Conservation (phyloP, 2,888 invertebrate species). For the Augiades crinisus region DNA sequence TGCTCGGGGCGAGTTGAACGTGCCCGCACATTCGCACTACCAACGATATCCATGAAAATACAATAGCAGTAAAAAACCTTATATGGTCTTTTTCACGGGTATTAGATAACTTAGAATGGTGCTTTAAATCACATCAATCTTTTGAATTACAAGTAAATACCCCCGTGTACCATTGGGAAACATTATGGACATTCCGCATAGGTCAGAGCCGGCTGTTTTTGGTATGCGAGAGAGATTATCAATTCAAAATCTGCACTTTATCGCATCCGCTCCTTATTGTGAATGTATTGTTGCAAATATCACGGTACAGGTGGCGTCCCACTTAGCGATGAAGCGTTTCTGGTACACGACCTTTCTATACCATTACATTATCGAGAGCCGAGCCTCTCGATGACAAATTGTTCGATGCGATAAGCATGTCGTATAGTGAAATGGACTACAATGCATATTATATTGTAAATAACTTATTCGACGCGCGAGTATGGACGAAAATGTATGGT, state of each 20-base stretch:
- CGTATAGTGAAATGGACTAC: conserved; percentile 10
- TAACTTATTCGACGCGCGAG: conserved; percentile 20
- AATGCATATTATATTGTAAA: conserved; percentile 16
- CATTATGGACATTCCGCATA: conserved; percentile 22
- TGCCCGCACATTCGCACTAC: conserved; percentile 54
- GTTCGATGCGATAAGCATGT: conserved; percentile 18
- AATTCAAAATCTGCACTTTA: conserved; percentile 21
- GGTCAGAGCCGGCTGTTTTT: conserved; percentile 19
- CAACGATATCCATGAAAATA: conserved; percentile 42
- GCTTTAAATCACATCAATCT: conserved; percentile 26
- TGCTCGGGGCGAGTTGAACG: conserved; percentile 54
- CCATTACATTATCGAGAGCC: conserved; percentile 59
- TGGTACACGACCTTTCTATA: conserved; percentile 59
- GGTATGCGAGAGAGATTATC: conserved; percentile 23
- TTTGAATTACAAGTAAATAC: conserved; percentile 25
- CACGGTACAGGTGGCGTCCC: conserved; percentile 37
- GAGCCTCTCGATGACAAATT: conserved; percentile 24
- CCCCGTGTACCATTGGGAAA: conserved; percentile 16
- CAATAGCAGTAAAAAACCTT: conserved; percentile 39
- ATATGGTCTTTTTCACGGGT: conserved; percentile 35
- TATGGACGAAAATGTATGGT: conserved; percentile 32
- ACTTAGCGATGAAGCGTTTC: conserved; percentile 45
- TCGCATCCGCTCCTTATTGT: conserved; percentile 20
- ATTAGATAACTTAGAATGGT: conserved; percentile 32
- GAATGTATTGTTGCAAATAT: conserved; percentile 20